A percentile compares a stretch with the other conserved stretches of the same genome.
phyloP scores from a whole-genome alignment of 1,140 invertebrate genomes.

The Drosophila prosaltans region DNA sequence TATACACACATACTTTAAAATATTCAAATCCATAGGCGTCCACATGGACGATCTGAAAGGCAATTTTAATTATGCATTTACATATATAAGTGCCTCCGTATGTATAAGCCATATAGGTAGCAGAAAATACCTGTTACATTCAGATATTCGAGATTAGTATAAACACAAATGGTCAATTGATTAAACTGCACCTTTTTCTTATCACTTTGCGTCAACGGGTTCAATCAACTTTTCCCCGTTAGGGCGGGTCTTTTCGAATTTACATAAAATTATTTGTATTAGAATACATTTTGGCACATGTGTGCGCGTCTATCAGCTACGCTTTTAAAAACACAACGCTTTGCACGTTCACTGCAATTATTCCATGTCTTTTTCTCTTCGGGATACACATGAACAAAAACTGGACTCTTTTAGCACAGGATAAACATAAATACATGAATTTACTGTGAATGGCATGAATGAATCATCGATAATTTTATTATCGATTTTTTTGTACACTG shows the following conservation, averaged over 20 bases:
- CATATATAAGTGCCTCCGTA: too few species aligned
- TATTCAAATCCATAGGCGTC: background rate
- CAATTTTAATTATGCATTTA: background rate
- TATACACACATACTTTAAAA: background rate
- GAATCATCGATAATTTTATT: background rate
- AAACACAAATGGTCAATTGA: background rate
- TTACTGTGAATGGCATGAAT: background rate
- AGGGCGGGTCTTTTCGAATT: conserved; percentile 11
- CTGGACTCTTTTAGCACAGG: conserved; percentile 5
- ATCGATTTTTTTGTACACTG: background rate
- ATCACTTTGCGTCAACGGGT: conserved; percentile 4
- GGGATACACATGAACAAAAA: background rate
- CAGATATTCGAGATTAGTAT: background rate
- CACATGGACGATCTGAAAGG: background rate
- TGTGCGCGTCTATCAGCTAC: background rate
- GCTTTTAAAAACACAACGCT: background rate
- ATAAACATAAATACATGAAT: conserved; percentile 9
- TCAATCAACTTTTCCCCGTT: conserved; percentile 12
- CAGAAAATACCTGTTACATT: conserved; percentile 4
- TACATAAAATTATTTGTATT: conserved; percentile 7
- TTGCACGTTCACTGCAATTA: background rate
- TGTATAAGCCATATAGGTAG: background rate
- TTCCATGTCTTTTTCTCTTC: background rate
- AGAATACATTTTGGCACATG: conserved; percentile 5
- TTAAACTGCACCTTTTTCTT: conserved; percentile 14